These are phyloP conservation scores for Archegozetes longisetosus DNA, from an alignment of 1,140 invertebrate genomes.

Conservation along the genomic window DNA sequence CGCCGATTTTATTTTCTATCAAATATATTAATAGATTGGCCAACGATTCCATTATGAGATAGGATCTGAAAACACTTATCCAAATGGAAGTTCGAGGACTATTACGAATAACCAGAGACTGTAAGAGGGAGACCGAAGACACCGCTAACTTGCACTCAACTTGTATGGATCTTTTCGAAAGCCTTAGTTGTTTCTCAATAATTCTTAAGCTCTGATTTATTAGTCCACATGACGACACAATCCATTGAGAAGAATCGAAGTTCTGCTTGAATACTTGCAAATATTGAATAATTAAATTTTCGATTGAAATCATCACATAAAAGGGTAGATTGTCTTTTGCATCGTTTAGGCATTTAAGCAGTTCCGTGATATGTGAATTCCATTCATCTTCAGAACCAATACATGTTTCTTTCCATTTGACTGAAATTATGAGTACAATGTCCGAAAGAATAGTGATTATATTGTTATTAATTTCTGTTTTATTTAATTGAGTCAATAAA, in stretches of 20 bases:
- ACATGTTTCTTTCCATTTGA: background rate
- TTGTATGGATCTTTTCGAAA: background rate
- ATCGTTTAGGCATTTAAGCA: background rate
- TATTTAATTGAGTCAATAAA: background rate
- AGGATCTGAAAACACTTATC: background rate
- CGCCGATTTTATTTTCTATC: conserved; percentile 3
- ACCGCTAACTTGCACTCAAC: background rate
- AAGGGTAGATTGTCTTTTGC: background rate
- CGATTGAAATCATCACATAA: background rate
- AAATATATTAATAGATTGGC: conserved; percentile 4
- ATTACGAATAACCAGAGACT: conserved; percentile 2
- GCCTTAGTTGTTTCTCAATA: background rate
- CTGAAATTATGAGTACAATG: background rate
- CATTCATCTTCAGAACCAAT: background rate
- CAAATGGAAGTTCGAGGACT: background rate
- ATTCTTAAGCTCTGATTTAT: conserved; percentile 2
- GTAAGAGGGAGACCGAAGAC: background rate
- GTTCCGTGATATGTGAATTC: background rate
- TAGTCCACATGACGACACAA: background rate
- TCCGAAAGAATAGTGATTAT: background rate
- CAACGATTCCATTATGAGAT: conserved; percentile 5
- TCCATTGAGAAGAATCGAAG: background rate
- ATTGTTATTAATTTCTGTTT: background rate
- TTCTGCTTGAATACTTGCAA: background rate
- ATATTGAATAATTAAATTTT: background rate